Conservation (phyloP, 2,888 invertebrate species). For the Stramonita haemastoma region DNA sequence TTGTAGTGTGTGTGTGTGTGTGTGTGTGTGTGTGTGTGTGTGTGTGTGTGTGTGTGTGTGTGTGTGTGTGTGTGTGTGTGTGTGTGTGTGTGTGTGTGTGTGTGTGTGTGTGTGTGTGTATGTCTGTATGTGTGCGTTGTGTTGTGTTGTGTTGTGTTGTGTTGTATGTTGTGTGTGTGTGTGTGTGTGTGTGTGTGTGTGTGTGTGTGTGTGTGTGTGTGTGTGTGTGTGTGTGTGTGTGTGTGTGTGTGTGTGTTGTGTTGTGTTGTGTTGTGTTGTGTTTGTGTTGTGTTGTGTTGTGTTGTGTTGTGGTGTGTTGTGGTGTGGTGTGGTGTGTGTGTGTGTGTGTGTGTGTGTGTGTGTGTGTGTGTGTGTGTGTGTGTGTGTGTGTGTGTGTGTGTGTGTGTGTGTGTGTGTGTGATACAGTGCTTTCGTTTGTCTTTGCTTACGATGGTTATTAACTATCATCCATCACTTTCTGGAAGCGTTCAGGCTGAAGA, state of each 20-base stretch:
- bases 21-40: too few relatives aligned
- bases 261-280: background rate
- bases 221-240: background rate
- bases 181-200: background rate
- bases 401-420: background rate
- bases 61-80: background rate
- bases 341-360: background rate
- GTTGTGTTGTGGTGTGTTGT: background rate
- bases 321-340: background rate
- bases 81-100: background rate
- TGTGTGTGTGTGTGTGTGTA: background rate
- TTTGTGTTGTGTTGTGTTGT: background rate
- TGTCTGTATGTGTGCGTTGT: too few relatives aligned
- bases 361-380: background rate
- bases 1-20: too few relatives aligned
- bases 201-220: background rate
- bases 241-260: background rate
- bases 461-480: too few relatives aligned
- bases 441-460: too few relatives aligned
- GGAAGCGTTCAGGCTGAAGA: background rate
- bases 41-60: slow-evolving; percentile 5
- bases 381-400: background rate
- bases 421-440: background rate
- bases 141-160: background rate
- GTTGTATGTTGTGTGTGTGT: background rate